Percentiles rank a stretch among this genome's conserved stretches.
These are phyloP conservation scores for Nomada flava DNA, from an alignment of 2,888 invertebrate genomes.

Conservation along the genomic window DNA sequence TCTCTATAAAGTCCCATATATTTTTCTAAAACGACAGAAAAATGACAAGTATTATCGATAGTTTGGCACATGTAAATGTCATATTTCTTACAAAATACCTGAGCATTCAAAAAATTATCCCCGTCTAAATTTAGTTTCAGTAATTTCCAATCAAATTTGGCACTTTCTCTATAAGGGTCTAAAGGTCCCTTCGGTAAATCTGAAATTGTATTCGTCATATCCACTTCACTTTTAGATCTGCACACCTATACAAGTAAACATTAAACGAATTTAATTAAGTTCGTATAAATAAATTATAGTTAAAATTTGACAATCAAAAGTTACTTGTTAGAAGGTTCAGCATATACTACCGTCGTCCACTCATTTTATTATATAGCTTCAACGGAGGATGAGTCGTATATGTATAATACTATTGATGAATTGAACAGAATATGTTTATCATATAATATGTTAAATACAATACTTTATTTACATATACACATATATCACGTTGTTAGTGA, in stretches of 20 bases:
- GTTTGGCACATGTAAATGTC: not conserved
- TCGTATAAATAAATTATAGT: not conserved
- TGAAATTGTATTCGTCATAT: slow-evolving; percentile 22
- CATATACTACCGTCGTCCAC: not conserved
- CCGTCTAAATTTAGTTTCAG: slow-evolving; percentile 41
- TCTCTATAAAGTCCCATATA: slow-evolving; percentile 39
- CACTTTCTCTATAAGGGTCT: slow-evolving; percentile 37
- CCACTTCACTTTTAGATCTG: not conserved
- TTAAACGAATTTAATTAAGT: slow-evolving; percentile 61
- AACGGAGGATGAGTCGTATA: not conserved
- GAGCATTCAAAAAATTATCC: slow-evolving; percentile 25
- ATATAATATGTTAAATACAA: too few species aligned
- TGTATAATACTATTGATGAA: slow-evolving; percentile 20
- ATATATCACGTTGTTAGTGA: too few species aligned
- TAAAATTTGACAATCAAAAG: not conserved
- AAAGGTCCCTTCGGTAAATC: slow-evolving; percentile 35
- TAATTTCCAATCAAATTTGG: slow-evolving; percentile 45
- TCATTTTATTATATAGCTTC: not conserved
- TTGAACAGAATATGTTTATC: too few species aligned
- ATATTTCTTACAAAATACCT: slow-evolving; percentile 14
- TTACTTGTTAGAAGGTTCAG: not conserved
- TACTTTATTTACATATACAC: too few species aligned
- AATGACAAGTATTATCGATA: not conserved
- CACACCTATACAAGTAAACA: slow-evolving; percentile 2
- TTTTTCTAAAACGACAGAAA: slow-evolving; percentile 18